Evolutionary conservation across 2,888 invertebrate species (phyloP).

Genomic region (Hirtodrosophila cameraria): DNA sequence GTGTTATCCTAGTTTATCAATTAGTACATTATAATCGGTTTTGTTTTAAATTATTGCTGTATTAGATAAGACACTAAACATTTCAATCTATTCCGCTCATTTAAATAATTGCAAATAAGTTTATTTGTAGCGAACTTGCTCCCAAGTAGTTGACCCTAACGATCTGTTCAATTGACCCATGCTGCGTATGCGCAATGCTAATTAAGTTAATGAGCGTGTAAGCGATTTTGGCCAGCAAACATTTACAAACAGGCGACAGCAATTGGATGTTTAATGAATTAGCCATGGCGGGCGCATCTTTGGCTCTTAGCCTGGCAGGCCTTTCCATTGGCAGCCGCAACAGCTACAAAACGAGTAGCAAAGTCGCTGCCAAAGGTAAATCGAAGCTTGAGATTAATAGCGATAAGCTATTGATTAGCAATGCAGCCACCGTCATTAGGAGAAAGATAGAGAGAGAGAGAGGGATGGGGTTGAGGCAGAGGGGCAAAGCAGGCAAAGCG

Average conservation of each 20-base stretch:
- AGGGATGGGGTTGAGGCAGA: not conserved
- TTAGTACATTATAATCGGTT: no score
- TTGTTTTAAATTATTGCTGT: no score
- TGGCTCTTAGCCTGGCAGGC: not conserved
- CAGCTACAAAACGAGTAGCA: constrained; percentile 75
- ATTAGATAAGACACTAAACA: no score
- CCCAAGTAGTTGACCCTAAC: constrained; percentile 30
- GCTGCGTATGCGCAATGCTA: constrained; percentile 61
- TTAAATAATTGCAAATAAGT: no score
- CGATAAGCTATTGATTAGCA: constrained; percentile 79
- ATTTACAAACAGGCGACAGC: constrained; percentile 78
- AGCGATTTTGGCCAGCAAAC: constrained; percentile 62
- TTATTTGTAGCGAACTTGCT: not conserved
- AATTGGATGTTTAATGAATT: constrained; percentile 73
- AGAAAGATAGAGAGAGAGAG: constrained; percentile 3
- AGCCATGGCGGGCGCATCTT: constrained; percentile 30
- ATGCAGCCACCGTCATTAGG: constrained; percentile 62
- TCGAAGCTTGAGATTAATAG: constrained; percentile 80
- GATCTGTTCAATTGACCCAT: constrained; percentile 53
- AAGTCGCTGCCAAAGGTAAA: constrained; percentile 75
- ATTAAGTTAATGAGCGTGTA: constrained; percentile 67
- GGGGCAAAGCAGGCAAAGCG: not conserved
- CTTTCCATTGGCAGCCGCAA: constrained; percentile 21
- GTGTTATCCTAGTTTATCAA: no score
- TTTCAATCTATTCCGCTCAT: no score